Evolutionary conservation across 1,140 invertebrate species (phyloP), one percentile per base, ranked within the genome.

Genomic region (Meloidogyne floridensis): DNA sequence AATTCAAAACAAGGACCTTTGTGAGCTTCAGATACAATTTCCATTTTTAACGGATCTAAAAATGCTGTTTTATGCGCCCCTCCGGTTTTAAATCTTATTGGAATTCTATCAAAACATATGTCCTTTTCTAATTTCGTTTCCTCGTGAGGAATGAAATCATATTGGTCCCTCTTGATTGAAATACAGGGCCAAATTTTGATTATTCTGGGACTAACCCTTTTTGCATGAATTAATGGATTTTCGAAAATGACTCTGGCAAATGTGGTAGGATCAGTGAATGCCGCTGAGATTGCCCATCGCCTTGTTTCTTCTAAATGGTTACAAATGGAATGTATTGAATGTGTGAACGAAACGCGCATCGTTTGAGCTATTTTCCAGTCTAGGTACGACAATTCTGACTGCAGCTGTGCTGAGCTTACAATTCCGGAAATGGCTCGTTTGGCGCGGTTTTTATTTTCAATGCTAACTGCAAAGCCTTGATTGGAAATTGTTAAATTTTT

Each of bases 141-240:
- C 72, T 51, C 72, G 2, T 47, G 15, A 4, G 72, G 72, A 32
- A 73, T 15, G 53, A 73, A 73, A 73, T 73, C 15, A 18, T 47
- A 73, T 15, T 73, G 11, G 0, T 73, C 72, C 15, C 53, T 73
- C n/a, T 73, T 73, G 10, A 73, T 5, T n/a, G 47, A 43, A 18
- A 73, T 51, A 18, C 72, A 73, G 2, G 72, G 72, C 72, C 72
- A 73, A 13, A 73, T 18, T 73, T 73, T 73, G 15, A 73, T 73
- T n/a, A 73, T 18, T 13, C 72, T 51, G 4, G 72, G 72, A 13
- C 72, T 51, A 5, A 18, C 5, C 13, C 53, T 73, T 73, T n/a
- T 73, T 43, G 72, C 72, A 13, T 13, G 5, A 5, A 73, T 5
- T 2, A 73, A 15, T 9, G 72, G 53, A 47, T 43, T 13, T 3